A percentile compares a stretch with the other conserved stretches of the same genome.
phyloP scores from a whole-genome alignment of 2,888 invertebrate genomes.

The Melieria omissa region DNA sequence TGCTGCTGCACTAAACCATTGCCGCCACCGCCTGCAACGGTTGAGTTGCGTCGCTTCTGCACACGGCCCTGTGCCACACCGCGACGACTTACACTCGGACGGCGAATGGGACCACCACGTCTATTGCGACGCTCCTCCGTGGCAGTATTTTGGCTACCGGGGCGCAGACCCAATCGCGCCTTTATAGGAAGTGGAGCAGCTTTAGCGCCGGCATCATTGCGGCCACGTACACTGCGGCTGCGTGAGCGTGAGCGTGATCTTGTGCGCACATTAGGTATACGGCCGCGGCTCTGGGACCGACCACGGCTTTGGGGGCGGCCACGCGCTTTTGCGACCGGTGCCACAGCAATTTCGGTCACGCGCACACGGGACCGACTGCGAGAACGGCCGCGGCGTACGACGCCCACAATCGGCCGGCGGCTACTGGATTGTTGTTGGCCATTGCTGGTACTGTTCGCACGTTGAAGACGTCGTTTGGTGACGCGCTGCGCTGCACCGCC shows the following conservation, averaged over 20 bases:
- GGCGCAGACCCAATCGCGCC: slow-evolving; percentile 59
- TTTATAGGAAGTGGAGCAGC: slow-evolving; percentile 55
- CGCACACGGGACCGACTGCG: slow-evolving; percentile 46
- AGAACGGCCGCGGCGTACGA: slow-evolving; percentile 45
- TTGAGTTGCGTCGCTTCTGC: slow-evolving; percentile 55
- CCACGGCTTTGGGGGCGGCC: slow-evolving; percentile 47
- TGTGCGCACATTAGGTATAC: slow-evolving; percentile 1
- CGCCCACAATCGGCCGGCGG: slow-evolving; percentile 40
- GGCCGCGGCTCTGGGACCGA: slow-evolving; percentile 46
- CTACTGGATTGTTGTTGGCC: slow-evolving; percentile 49
- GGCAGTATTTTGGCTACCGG: slow-evolving; percentile 44
- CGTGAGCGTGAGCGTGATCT: slow-evolving; percentile 45
- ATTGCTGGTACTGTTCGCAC: slow-evolving; percentile 44
- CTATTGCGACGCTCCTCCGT: slow-evolving; percentile 38
- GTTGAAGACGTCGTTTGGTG: slow-evolving; percentile 50
- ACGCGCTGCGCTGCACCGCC: slow-evolving; percentile 58
- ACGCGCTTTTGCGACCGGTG: slow-evolving; percentile 27
- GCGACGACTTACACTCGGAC: slow-evolving; percentile 46
- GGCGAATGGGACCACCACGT: slow-evolving; percentile 38
- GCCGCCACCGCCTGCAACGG: slow-evolving; percentile 29
- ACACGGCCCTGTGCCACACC: slow-evolving; percentile 58
- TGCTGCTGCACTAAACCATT: slow-evolving; percentile 13
- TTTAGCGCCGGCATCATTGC: slow-evolving; percentile 35
- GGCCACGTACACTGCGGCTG: slow-evolving; percentile 36
- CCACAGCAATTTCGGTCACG: slow-evolving; percentile 31